Base-by-base conservation (phyloP, 2,888 invertebrate genomes). In the Drosophila prolongata region DNA sequence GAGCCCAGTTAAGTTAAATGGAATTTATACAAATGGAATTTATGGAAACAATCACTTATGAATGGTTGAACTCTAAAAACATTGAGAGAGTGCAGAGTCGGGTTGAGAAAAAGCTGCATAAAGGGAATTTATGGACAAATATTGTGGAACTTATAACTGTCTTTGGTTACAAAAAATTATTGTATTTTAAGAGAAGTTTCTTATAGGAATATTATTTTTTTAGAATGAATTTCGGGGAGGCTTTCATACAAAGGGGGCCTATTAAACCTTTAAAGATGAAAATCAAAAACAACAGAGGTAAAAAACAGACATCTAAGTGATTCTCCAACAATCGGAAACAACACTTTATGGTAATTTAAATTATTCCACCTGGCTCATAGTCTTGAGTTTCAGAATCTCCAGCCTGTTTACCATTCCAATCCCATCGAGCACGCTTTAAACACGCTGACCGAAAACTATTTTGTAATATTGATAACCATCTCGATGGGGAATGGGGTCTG, bases 391-490 rank as follows among this genome's bases (percentile, higher is more conserved):
- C 27, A 9, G 30, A 52, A 30, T 27, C 59, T 37, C 24, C 16
- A 4, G 16, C n/a, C 30, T 46, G 66, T 3, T 68, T 57, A 68
- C 44, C 57, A 67, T 67, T 57, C 60, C 38, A 16, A 64, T 50
- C 49, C 43, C 62, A 64, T 68, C 42, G 34, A 56, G 55, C 66
- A 65, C 61, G 60, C 62, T 64, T 49, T 13, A 10, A 16, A 35
- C 35, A 9, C 2, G n/a, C 27, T 27, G 43, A 10, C 42, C 54
- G n/a, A 62, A 53, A 53, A 50, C 46, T 61, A 65, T 66, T 65
- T 67, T 67, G 77, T 65, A 50, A 50, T 49, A 58, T 64, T 60
- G 62, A 66, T 59, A 77, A 55, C 14, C 50, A 53, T 72, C 49
- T 42, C 19, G 47, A 35, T 10, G 43, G 43, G 35, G 38, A 46